Percentiles rank a stretch among this genome's conserved stretches.
Conservation (phyloP, 2,113 vertebrate species). For the Glareola pratincola region DNA sequence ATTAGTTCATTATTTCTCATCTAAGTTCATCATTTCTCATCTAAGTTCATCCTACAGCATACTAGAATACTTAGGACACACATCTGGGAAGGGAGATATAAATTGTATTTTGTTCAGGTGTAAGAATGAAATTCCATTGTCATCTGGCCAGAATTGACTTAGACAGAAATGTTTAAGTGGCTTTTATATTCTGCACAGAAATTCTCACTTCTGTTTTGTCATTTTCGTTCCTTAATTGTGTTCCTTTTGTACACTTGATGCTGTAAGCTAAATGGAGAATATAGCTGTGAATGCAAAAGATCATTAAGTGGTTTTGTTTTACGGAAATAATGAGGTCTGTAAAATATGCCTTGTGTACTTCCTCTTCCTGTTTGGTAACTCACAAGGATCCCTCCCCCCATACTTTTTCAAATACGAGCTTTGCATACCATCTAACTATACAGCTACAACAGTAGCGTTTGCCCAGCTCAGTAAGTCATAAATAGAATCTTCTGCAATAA, state of each 20-base stretch:
- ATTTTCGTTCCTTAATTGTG: neutral
- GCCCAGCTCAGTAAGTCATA: neutral
- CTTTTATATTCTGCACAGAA: neutral
- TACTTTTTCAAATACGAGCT: neutral
- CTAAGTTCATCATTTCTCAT: neutral
- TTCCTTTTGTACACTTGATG: neutral
- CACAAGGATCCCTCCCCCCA: neutral
- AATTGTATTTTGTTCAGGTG: neutral
- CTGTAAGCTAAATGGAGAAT: neutral
- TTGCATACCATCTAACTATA: neutral
- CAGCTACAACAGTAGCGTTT: neutral
- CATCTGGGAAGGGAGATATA: neutral
- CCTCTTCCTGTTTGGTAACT: neutral
- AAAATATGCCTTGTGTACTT: neutral
- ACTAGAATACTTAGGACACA: neutral
- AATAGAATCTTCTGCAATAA: neutral
- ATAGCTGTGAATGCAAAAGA: neutral
- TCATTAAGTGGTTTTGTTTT: neutral
- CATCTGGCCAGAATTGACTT: neutral
- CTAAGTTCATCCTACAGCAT: neutral
- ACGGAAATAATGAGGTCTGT: neutral
- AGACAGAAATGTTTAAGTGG: neutral
- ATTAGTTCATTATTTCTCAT: neutral
- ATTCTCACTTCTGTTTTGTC: neutral
- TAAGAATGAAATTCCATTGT: neutral